These are phyloP conservation scores for Avahi laniger DNA, from an alignment of 2,797 vertebrate genomes.

Conservation along the genomic window DNA sequence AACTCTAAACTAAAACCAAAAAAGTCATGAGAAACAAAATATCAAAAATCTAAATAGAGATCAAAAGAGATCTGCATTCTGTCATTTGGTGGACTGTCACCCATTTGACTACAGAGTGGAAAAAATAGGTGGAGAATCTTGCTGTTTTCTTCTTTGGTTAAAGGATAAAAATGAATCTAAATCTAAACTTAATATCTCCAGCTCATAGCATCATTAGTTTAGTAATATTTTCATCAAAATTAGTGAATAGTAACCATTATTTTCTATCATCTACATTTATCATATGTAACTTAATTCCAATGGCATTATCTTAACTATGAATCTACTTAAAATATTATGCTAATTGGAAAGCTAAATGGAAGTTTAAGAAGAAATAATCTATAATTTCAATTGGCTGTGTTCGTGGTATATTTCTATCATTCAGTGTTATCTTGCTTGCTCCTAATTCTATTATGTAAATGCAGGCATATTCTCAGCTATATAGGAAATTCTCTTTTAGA, in stretches of 20 bases:
- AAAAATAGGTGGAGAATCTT: background rate
- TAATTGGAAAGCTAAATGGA: background rate
- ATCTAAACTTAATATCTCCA: background rate
- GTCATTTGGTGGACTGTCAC: background rate
- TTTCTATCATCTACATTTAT: background rate
- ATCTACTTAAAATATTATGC: background rate
- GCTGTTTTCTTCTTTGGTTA: background rate
- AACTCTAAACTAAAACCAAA: slow-evolving; percentile 12
- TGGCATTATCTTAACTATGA: background rate
- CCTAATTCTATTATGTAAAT: background rate
- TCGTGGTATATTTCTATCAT: background rate
- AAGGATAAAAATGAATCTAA: background rate
- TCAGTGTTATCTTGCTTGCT: background rate
- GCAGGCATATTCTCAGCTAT: background rate
- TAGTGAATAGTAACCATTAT: background rate
- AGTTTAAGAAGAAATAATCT: slow-evolving; percentile 1
- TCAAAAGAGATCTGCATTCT: background rate
- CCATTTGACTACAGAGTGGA: background rate
- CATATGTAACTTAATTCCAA: background rate
- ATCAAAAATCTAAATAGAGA: background rate
- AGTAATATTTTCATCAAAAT: background rate
- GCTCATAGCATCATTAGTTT: background rate
- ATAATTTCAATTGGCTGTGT: background rate
- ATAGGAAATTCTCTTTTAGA: background rate
- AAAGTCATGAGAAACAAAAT: background rate